Evolutionary conservation across 2,888 invertebrate genomes (phyloP).

Genomic region (Neocrepidodera transversa): DNA sequence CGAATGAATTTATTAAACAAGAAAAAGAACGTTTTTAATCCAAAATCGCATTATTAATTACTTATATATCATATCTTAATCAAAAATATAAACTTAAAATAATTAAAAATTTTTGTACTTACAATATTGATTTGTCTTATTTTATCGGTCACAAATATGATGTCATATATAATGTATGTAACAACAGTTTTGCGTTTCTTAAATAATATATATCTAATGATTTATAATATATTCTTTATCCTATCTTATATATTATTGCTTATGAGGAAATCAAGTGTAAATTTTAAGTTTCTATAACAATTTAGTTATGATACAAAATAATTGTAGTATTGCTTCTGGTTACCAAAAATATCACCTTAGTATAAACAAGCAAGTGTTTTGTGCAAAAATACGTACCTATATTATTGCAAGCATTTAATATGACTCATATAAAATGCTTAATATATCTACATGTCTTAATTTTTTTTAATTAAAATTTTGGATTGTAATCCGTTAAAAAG

Average conservation of each 20-base stretch:
- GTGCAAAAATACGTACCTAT: slow-evolving; percentile 59
- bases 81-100: too few species aligned
- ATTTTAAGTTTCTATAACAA: slow-evolving; percentile 39
- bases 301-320: slow-evolving; percentile 49
- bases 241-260: slow-evolving; percentile 54
- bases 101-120: slow-evolving; percentile 19
- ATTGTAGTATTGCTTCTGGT: slow-evolving; percentile 59
- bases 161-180: slow-evolving; percentile 36
- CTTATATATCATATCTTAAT: too few species aligned
- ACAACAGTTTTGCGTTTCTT: slow-evolving; percentile 21
- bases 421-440: slow-evolving; percentile 11
- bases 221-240: slow-evolving; percentile 44
- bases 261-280: slow-evolving; percentile 48
- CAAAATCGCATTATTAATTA: too few species aligned
- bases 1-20: too few species aligned
- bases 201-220: slow-evolving; percentile 42
- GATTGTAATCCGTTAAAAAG: slow-evolving; percentile 17
- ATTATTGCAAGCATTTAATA: slow-evolving; percentile 54
- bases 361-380: slow-evolving; percentile 51
- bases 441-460: slow-evolving; percentile 12
- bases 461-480: slow-evolving; percentile 5
- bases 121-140: slow-evolving; percentile 20
- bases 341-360: slow-evolving; percentile 61
- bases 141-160: slow-evolving; percentile 12
- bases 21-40: too few species aligned